Percentiles rank a stretch among this genome's conserved stretches.
These are phyloP conservation scores for Crax fasciolata DNA, from an alignment of 2,797 vertebrate species.

Conservation along the genomic window DNA sequence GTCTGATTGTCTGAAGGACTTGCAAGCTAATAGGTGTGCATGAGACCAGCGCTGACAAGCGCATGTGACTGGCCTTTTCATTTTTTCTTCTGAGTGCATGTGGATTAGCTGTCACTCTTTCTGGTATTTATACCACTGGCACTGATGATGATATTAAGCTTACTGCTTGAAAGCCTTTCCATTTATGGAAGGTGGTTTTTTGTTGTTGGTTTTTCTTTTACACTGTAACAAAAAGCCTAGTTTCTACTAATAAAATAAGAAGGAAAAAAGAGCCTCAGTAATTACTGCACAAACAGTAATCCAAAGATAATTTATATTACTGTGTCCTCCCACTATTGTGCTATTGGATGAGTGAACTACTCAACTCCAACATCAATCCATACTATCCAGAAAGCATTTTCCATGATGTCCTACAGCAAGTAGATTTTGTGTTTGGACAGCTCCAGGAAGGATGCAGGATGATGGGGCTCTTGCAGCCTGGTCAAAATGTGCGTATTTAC, in stretches of 20 bases:
- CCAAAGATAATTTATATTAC: neutral
- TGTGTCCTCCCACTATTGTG: neutral
- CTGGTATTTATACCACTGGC: slow-evolving; percentile 13
- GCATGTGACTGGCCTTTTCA: neutral
- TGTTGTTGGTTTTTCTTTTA: neutral
- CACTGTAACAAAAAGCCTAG: neutral
- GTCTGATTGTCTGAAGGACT: neutral
- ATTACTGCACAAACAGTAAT: neutral
- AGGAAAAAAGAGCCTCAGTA: neutral
- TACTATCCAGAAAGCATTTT: neutral
- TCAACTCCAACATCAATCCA: neutral
- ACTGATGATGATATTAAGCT: neutral
- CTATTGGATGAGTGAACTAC: neutral
- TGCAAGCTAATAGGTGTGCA: neutral
- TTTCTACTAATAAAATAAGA: slow-evolving; percentile 11
- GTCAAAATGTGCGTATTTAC: neutral
- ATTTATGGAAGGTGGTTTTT: neutral
- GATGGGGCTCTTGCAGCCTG: neutral
- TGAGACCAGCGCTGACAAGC: neutral
- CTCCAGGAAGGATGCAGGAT: neutral
- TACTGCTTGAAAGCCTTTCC: slow-evolving; percentile 17
- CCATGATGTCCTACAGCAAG: rapidly evolving
- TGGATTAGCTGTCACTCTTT: slow-evolving; percentile 53
- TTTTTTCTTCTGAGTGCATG: slow-evolving; percentile 8
- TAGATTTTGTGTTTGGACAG: neutral